A percentile compares a stretch with the other conserved stretches of the same genome.
phyloP scores from a whole-genome alignment of 2,113 vertebrate species.

The Toxotes chatareus region DNA sequence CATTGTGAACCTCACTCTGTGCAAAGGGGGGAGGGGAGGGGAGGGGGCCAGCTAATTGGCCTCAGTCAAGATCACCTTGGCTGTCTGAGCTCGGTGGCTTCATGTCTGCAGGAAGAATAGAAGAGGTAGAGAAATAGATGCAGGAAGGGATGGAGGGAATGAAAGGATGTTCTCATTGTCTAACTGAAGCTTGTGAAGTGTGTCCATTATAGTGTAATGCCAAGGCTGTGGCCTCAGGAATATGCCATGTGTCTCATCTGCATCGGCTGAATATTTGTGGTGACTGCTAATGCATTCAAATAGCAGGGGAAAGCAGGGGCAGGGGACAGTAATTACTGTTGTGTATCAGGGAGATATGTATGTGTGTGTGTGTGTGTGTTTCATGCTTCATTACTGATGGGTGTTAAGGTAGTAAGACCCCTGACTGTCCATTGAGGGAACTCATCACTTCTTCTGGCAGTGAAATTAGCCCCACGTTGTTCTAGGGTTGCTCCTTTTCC shows the following conservation, averaged over 20 bases:
- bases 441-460: slow-evolving; percentile 57
- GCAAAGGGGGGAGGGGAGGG: neutral
- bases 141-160: slow-evolving; percentile 3
- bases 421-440: slow-evolving; percentile 62
- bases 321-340: slow-evolving; percentile 66
- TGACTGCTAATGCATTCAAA: slow-evolving; percentile 73
- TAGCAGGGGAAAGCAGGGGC: slow-evolving; percentile 55
- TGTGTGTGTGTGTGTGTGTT: slow-evolving; percentile 47
- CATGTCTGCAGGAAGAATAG: slow-evolving; percentile 30
- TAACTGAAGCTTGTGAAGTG: slow-evolving; percentile 61
- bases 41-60: slow-evolving; percentile 71
- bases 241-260: slow-evolving; percentile 59
- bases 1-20: slow-evolving; percentile 62
- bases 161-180: slow-evolving; percentile 44
- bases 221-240: slow-evolving; percentile 52
- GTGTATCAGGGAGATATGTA: slow-evolving; percentile 32
- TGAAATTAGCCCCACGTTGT: slow-evolving; percentile 62
- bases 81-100: slow-evolving; percentile 42
- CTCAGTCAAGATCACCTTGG: slow-evolving; percentile 65
- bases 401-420: slow-evolving; percentile 61
- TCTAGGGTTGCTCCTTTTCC: slow-evolving; percentile 44
- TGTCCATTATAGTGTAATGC: slow-evolving; percentile 66
- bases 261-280: slow-evolving; percentile 68
- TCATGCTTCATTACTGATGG: slow-evolving; percentile 71
- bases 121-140: neutral